Conservation (phyloP, 2,113 vertebrate species). For the Perca fluviatilis region DNA sequence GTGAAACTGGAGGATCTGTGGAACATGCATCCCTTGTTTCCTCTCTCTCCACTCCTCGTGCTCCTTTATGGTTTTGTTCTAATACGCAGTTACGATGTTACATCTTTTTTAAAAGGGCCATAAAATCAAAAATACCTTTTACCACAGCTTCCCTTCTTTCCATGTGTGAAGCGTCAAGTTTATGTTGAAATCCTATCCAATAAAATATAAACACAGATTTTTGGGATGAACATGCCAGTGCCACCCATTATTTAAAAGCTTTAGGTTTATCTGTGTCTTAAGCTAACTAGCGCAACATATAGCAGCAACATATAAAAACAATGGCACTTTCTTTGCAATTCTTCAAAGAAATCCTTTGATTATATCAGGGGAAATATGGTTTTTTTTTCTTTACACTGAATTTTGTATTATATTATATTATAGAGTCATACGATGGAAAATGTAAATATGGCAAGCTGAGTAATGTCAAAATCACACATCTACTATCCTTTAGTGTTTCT, state of each 20-base stretch:
- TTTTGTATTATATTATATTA: background rate
- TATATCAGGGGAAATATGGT: background rate
- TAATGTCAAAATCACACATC: background rate
- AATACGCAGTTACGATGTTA: slow-evolving; percentile 10
- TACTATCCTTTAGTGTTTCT: background rate
- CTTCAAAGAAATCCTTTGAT: background rate
- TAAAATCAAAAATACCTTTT: slow-evolving; percentile 10
- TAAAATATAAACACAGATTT: slow-evolving; percentile 1
- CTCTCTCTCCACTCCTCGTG: slow-evolving; percentile 11
- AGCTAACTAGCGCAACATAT: background rate
- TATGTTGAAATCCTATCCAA: background rate
- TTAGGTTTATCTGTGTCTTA: background rate
- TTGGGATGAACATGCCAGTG: background rate
- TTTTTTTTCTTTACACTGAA: background rate
- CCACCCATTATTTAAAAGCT: background rate
- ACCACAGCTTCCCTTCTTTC: no score
- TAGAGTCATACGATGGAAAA: background rate
- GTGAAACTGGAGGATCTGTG: slow-evolving; percentile 57
- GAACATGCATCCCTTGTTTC: slow-evolving; percentile 43
- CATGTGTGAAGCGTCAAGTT: background rate
- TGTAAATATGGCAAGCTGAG: background rate
- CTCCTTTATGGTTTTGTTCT: slow-evolving; percentile 16
- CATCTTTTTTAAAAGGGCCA: background rate
- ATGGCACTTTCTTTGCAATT: no score
- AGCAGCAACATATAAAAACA: background rate